Percentiles rank a stretch among this genome's conserved stretches.
Evolutionary conservation across 2,113 vertebrate genomes (phyloP).

Genomic region (Mellivora capensis): DNA sequence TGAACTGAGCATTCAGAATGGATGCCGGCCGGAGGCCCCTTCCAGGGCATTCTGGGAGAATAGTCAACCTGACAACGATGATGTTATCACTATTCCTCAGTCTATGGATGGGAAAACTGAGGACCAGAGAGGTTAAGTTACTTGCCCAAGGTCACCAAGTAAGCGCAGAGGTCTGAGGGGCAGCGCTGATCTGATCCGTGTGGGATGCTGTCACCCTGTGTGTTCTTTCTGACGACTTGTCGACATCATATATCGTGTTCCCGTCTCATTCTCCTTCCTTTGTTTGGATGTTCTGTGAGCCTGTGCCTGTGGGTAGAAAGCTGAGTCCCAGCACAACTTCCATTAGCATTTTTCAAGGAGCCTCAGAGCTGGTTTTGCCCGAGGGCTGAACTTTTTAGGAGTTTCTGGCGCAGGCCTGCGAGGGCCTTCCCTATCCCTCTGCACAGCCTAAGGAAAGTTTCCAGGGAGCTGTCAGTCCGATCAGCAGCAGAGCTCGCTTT

Average conservation of each 20-base stretch:
- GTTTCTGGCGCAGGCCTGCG: background rate
- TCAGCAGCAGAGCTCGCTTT: background rate
- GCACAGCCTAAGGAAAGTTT: background rate
- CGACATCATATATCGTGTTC: background rate
- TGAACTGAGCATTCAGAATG: background rate
- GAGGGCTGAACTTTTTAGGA: background rate
- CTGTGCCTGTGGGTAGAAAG: background rate
- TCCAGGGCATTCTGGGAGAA: background rate
- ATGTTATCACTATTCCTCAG: background rate
- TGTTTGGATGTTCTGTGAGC: background rate
- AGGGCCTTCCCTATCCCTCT: background rate
- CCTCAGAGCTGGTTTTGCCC: background rate
- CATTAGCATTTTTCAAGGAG: background rate
- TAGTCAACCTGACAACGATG: background rate
- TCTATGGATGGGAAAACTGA: background rate
- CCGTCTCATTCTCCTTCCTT: background rate
- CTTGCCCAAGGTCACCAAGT: background rate
- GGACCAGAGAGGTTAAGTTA: background rate
- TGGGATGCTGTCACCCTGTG: background rate
- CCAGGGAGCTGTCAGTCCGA: background rate
- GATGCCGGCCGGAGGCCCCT: background rate
- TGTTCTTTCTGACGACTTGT: background rate
- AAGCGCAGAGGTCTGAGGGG: background rate
- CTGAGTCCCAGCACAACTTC: background rate
- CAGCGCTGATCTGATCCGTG: background rate